Base-by-base conservation (phyloP, 2,888 invertebrate species). In the Catonia carolina region DNA sequence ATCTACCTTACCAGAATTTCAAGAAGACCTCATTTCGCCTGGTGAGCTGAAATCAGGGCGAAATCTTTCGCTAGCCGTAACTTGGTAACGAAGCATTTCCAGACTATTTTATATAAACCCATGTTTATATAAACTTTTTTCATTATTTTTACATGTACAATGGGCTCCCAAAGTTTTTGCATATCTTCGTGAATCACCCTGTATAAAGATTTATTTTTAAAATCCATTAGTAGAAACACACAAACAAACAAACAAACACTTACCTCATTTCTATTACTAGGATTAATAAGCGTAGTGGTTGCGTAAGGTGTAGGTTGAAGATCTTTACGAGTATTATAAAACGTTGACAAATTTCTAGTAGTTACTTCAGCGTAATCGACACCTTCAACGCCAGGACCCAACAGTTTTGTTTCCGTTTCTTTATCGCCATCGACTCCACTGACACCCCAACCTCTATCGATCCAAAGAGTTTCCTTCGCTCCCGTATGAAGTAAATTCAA, bases 271-370 rank as follows among this genome's bases (percentile, higher is more conserved):
- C 56, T 47, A 53, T 62, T 63, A 36, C 59, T 58, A 22, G 64
- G 54, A 35, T 75, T 73, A 61, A 85, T 77, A 36, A 86, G 74
- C 73, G 86, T 86, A 56, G 86, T 86, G 0, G 87, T 86, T 3
- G 88, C 87, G 64, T 87, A 88, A 1, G 87, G 84, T 59, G 83
- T 82, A 2, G 82, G 82, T 69, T 81, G 80, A 55, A 80, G 79
- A 70, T 82, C 83, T 69, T 83, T 80, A 65, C 78, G 77, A 1
- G 73, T 71, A 65, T 81, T 81, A 71, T 85, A 85, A 69, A 86
- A 86, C 1, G 85, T 85, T 55, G 84, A 84, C 70, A 86, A 73
- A 67, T 80, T 83, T 20, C 74, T 67, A n/a, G 73, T 72, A 22
- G 23, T 45, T 31, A 84, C 83, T 71, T 84, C 83, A 2, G 84